Evolutionary conservation across 2,888 invertebrate genomes (phyloP), one percentile per base, ranked within the genome.

Genomic region (Limnephilus auricula): DNA sequence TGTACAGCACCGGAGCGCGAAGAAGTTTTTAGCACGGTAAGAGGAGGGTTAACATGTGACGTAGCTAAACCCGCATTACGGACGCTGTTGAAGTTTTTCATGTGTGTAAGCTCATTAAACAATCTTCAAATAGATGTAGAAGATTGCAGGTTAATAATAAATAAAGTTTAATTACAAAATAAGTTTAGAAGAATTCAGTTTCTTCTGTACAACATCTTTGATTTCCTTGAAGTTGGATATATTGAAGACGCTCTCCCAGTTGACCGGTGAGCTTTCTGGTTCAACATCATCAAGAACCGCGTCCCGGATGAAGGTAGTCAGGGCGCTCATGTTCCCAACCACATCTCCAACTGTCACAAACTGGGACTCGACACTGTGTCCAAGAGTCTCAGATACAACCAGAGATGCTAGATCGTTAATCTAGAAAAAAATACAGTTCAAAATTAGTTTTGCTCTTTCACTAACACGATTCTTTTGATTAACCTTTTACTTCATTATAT

Each of bases 401-500:
- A 96, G 93, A 0, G 95, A 95, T 0, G 96, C 95, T 94, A 96
- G 95, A 79, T 94, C 94, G 92, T 96, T 96, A 90, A 96, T 96
- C 96, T 96, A 80, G 15, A 40, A 45, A 45, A 45, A 45, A 50
- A 50, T 50, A 18, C 25, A 65, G 25, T 25, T 65, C 18, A 25
- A 65, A 65, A 9, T 25, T 25, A 65, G 25, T 25, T 25, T 18
- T 65, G 5, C 6, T 50, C 45, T 65, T 37, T 37, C 37, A 10
- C 6, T 37, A 37, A 37, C 37, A 37, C 9, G 37, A 9, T 6
- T 37, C 3, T 37, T 34, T 37, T 37, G 37, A 37, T 37, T 34
- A 34, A 37, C 6, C 37, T 37, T 37, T 37, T 37, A 37, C 34
- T 5, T 2, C 34, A 34, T 34, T 34, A 34, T 4, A 34, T 34